Evolutionary conservation across 2,888 invertebrate genomes (phyloP), one percentile per base, ranked within the genome.

Genomic region (Urechis unicinctus): DNA sequence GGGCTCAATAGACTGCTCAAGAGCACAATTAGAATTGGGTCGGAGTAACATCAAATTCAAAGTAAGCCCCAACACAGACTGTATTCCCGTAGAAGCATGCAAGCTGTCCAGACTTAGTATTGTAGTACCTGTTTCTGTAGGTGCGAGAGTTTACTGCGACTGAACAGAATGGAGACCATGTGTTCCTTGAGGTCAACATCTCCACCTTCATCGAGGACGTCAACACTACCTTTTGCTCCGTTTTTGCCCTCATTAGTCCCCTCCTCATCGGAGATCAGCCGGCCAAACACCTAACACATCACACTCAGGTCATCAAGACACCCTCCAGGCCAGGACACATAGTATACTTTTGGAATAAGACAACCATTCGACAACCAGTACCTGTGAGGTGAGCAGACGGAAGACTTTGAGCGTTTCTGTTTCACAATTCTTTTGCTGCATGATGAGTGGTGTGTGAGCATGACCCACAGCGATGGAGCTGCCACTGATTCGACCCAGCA

Each of bases 101-200:
- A 36, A 36, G 36, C 36, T 36, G 9, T 31, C 2, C n/a, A 29
- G 9, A 17, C 17, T 36, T 36, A 9, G 17, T 9, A 13, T 36
- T 52, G 84, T 76, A 89, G 88, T 6, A 88, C 88, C 87, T 87
- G 72, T 77, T 90, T 90, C 77, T 95, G 95, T 52, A 95, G 81
- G 68, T 92, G 89, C 0, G 93, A 93, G 26, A 96, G 81, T 77
- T 94, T 93, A 74, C 91, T 91, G 50, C 94, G 85, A 56, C 92
- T 91, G 78, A 95, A 96, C 48, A 96, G 81, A 68, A 96, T 95
- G 58, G 95, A 94, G 46, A 95, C 95, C 84, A 96, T 92, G 74
- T 95, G 95, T 72, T 95, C 95, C 45, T 93, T 85, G 5, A 96
- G 81, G 72, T 92, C 91, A 49, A 86, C 76, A 44, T 67, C 68